Base-by-base conservation (phyloP, 2,888 invertebrate species). In the Chrysolina americana region DNA sequence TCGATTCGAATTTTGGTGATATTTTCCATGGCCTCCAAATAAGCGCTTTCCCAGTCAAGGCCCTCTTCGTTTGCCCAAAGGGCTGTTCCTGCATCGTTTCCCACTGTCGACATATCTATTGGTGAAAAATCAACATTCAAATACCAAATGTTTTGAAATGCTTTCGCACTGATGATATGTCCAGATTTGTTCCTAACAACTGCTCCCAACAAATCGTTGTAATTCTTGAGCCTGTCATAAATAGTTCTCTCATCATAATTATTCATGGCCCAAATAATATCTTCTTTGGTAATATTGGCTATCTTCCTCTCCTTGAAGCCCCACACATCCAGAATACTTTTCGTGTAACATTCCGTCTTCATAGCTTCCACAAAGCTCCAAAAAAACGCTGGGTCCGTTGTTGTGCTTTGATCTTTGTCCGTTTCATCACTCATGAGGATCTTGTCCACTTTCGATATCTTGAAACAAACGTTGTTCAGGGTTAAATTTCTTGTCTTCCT, bases 301-400 rank as follows among this genome's bases (percentile, higher is more conserved):
- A 94, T 90, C 75, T 87, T 80, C 44, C 88, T 87, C 73, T 87
- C 86, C 83, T 93, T 89, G 84, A 90, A 93, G 59, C 91, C 89
- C 94, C 94, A 95, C 78, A 95, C 87, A 84, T 94, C 94, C 78
- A 94, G 86, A 76, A 94, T 89, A 85, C 92, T 94, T 78, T 90
- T 87, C 76, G 92, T 89, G 72, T 92, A 90, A 84, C 95, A 95
- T 53, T 90, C 90, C 66, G 87, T 86, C 75, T 91, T 90, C 83
- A 94, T 90, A 73, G 87, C 89, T 79, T 93, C 89, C 59, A 94
- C 86, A 78, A 94, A 89, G 75, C 87, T 87, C 86, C 94, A 94
- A 83, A 93, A 94, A 64, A 92, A 85, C 1, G 90, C 88, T 63
- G 91, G 87, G 80, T 90, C 89, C 11, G 92, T 87, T 85, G 90